phyloP scores from a whole-genome alignment of 2,113 vertebrate species.

The Muscicapa adusta region DNA sequence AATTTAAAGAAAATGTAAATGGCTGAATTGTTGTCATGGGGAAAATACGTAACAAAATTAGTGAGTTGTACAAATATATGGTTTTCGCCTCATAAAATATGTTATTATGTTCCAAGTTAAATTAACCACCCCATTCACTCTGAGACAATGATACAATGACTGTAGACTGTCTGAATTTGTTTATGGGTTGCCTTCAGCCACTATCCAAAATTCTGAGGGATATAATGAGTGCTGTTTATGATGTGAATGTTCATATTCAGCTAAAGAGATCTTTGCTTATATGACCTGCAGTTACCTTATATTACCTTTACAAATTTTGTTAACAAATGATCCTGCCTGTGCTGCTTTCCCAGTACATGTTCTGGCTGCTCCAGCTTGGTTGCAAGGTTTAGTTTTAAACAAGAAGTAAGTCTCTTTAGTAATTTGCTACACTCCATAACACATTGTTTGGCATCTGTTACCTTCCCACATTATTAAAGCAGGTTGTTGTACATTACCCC shows the following conservation, averaged over 20 bases:
- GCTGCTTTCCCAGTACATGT: neutral
- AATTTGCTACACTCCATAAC: neutral
- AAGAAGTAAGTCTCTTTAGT: neutral
- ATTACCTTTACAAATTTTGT: neutral
- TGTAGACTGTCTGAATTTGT: neutral
- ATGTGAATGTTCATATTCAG: neutral
- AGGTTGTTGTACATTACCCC: neutral
- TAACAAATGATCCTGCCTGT: neutral
- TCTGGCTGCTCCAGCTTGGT: neutral
- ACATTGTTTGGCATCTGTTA: constrained; percentile 14
- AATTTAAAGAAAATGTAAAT: neutral
- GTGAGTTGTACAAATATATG: neutral
- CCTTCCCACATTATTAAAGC: constrained; percentile 6
- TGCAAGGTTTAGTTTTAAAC: neutral
- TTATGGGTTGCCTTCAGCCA: neutral
- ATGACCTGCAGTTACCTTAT: neutral
- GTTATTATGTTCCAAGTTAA: neutral
- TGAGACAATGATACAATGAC: neutral
- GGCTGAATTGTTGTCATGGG: neutral
- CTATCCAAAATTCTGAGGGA: neutral
- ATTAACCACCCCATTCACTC: neutral
- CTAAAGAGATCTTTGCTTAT: neutral
- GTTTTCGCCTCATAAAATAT: neutral
- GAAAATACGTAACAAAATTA: neutral
- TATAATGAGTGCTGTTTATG: neutral